A percentile compares a stretch with the other conserved stretches of the same genome.
Evolutionary conservation across 1,140 invertebrate genomes (phyloP).

Genomic region (Reticulitermes speratus): DNA sequence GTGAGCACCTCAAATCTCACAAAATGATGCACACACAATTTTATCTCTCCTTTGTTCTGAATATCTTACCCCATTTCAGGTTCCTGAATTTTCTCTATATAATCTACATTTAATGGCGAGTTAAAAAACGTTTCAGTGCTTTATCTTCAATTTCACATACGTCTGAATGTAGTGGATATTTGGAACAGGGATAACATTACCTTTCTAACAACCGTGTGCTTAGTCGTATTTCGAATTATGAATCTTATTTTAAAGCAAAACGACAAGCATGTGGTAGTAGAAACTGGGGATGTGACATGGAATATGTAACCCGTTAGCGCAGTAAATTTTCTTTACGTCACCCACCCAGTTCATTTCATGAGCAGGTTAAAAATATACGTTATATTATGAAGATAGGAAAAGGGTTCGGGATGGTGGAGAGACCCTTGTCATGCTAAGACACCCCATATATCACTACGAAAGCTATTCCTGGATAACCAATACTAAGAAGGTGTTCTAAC

Average conservation of each 20-base stretch:
- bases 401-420: background rate
- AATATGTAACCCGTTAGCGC: background rate
- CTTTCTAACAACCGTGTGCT: too few species aligned
- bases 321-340: constrained; percentile 11
- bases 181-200: too few species aligned
- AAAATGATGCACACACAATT: too few species aligned
- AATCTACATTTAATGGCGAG: too few species aligned
- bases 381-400: constrained; percentile 9
- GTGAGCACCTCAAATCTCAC: too few species aligned
- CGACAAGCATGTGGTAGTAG: background rate
- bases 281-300: background rate
- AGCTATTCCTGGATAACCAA: background rate
- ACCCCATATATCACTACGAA: background rate
- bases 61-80: too few species aligned
- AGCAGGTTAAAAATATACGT: background rate
- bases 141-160: too few species aligned
- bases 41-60: too few species aligned
- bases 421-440: background rate
- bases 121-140: too few species aligned
- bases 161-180: too few species aligned
- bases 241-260: background rate
- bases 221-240: background rate
- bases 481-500: background rate
- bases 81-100: too few species aligned
- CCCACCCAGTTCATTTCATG: background rate